Conservation (phyloP, 1,140 invertebrate species). For the Monochamus saltuarius region DNA sequence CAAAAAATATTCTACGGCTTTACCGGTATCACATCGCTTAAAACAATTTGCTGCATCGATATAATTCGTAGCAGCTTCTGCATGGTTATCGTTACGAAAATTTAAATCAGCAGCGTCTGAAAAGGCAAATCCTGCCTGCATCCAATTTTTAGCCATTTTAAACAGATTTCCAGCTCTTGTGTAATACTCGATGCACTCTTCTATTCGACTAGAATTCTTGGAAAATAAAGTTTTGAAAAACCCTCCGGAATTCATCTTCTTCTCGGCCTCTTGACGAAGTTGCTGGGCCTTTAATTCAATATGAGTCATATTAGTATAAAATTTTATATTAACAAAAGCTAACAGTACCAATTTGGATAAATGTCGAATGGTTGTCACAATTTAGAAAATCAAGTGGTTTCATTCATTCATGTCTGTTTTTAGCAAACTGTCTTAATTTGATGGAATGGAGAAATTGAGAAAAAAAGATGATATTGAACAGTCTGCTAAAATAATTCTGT, state of each 20-base stretch:
- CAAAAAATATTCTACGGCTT: slow-evolving; percentile 85
- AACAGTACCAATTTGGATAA: background rate
- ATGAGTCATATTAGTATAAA: slow-evolving; percentile 68
- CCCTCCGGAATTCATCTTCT: slow-evolving; percentile 81
- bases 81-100: slow-evolving; percentile 78
- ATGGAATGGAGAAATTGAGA: background rate
- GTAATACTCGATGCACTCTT: slow-evolving; percentile 95
- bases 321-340: slow-evolving; percentile 7
- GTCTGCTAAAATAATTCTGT: too few species aligned
- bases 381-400: slow-evolving; percentile 11
- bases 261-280: slow-evolving; percentile 86
- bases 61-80: slow-evolving; percentile 91
- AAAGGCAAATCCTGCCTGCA: slow-evolving; percentile 90
- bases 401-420: background rate
- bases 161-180: slow-evolving; percentile 94
- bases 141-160: slow-evolving; percentile 99
- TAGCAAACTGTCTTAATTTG: slow-evolving; percentile 7
- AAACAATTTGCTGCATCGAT: slow-evolving; percentile 96
- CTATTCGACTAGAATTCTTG: slow-evolving; percentile 58
- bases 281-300: slow-evolving; percentile 90
- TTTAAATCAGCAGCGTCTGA: slow-evolving; percentile 86
- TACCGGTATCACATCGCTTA: slow-evolving; percentile 89
- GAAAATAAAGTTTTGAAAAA: slow-evolving; percentile 88
- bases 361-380: background rate
- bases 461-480: too few species aligned